Evolutionary conservation across 2,113 vertebrate genomes (phyloP).

Genomic region (Tympanuchus pallidicinctus): DNA sequence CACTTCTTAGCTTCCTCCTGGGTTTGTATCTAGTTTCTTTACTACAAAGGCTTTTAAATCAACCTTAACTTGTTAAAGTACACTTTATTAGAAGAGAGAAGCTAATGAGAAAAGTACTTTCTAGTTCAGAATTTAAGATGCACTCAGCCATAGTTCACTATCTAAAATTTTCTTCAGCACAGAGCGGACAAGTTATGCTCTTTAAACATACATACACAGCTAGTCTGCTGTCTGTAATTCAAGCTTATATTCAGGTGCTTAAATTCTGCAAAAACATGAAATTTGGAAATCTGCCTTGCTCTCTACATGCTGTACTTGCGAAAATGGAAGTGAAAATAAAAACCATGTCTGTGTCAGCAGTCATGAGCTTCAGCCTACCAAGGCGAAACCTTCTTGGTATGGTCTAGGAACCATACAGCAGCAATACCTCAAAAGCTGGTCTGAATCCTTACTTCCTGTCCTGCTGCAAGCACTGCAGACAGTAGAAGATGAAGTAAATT

Average conservation of each 20-base stretch:
- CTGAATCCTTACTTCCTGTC: neutral
- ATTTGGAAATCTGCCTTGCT: neutral
- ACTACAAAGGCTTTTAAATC: neutral
- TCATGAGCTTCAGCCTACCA: neutral
- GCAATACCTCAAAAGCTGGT: neutral
- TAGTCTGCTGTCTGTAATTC: neutral
- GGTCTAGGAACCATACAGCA: neutral
- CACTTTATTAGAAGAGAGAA: neutral
- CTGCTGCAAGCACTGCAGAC: neutral
- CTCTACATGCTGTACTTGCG: neutral
- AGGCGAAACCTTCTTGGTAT: neutral
- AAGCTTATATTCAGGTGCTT: neutral
- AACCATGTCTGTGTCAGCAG: neutral
- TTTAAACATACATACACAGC: neutral
- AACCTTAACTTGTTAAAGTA: neutral
- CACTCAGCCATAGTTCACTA: neutral
- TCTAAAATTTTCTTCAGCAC: neutral
- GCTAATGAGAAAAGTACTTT: neutral
- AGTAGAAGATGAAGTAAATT: rapidly evolving
- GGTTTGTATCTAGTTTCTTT: neutral
- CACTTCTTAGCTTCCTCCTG: neutral
- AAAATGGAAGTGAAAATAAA: neutral
- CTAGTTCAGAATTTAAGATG: neutral
- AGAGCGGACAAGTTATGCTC: neutral
- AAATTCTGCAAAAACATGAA: neutral